Conservation (phyloP, 2,113 vertebrate genomes). For the Podarcis cretensis region DNA sequence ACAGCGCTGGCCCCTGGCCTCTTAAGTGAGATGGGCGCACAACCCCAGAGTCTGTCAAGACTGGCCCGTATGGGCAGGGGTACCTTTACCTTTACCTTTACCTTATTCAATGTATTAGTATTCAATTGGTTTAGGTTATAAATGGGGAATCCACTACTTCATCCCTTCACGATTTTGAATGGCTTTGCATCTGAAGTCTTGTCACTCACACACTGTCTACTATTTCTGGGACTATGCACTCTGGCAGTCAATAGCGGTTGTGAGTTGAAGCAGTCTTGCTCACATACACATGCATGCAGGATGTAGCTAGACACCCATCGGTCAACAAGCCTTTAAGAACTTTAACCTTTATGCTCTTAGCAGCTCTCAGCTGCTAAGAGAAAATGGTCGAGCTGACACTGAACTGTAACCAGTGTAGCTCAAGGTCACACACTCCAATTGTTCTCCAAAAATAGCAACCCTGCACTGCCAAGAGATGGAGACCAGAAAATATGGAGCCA, state of each 20-base stretch:
- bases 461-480: constrained; percentile 26
- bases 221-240: not conserved
- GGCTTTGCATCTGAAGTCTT: not conserved
- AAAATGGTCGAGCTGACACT: constrained; percentile 25
- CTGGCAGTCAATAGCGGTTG: constrained; percentile 1
- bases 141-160: constrained; percentile 6
- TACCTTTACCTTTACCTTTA: too few relatives aligned
- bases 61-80: too few relatives aligned
- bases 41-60: too few relatives aligned
- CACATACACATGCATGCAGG: not conserved
- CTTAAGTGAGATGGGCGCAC: too few relatives aligned
- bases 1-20: too few relatives aligned
- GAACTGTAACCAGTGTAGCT: constrained; percentile 28
- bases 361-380: constrained; percentile 30
- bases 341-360: constrained; percentile 23
- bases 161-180: not conserved
- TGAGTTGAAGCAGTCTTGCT: not conserved
- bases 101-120: not conserved
- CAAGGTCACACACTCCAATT: constrained; percentile 43
- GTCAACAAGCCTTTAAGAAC: constrained; percentile 26
- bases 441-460: constrained; percentile 23
- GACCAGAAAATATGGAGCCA: constrained; percentile 4
- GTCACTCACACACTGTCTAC: not conserved
- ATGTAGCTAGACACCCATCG: constrained; percentile 16
- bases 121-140: not conserved